A percentile compares a stretch with the other conserved stretches of the same genome.
phyloP scores from a whole-genome alignment of 2,797 vertebrate genomes.

The Mormyrus hasselquistii region DNA sequence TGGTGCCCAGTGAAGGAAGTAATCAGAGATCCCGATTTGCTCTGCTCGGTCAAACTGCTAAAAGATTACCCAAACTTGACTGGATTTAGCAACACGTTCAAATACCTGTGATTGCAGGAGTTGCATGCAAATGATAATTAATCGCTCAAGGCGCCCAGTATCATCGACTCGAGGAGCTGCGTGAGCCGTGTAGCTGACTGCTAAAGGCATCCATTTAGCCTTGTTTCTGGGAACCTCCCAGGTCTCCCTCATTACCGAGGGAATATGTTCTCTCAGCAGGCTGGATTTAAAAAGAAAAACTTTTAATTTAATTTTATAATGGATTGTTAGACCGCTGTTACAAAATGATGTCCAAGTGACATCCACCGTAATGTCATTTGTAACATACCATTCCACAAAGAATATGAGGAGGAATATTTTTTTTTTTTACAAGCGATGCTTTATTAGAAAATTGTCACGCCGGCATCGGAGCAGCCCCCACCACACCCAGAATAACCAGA shows the following conservation, averaged over 20 bases:
- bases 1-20: background rate
- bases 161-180: background rate
- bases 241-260: background rate
- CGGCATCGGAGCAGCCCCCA: background rate
- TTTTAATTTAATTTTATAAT: background rate
- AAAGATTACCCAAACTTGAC: background rate
- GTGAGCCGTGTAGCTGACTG: background rate
- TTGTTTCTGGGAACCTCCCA: background rate
- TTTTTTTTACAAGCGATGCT: background rate
- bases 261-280: background rate
- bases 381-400: background rate
- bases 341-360: background rate
- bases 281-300: background rate
- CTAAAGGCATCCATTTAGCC: background rate
- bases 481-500: background rate
- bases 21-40: background rate
- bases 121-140: background rate
- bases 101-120: background rate
- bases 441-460: background rate
- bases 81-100: background rate
- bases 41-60: background rate
- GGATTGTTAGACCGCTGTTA: background rate
- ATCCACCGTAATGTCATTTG: background rate
- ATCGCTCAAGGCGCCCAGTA: background rate
- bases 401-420: background rate